phyloP scores from a whole-genome alignment of 2,888 invertebrate genomes.

The Cotesia congregata region DNA sequence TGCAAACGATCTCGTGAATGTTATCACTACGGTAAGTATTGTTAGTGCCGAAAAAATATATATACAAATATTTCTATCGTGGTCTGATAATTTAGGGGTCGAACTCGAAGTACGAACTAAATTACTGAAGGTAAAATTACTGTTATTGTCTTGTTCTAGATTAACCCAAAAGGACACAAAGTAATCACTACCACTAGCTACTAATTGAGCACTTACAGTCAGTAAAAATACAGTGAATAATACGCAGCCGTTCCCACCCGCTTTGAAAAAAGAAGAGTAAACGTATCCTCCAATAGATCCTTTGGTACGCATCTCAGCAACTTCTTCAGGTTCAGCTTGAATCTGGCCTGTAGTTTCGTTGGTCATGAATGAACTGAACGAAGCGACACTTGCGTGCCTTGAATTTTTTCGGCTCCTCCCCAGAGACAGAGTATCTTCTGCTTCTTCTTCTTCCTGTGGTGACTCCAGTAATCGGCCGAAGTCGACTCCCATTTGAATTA shows the following conservation, averaged over 20 bases:
- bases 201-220: constrained; percentile 78
- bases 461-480: constrained; percentile 79
- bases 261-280: constrained; percentile 80
- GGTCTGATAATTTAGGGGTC: constrained; percentile 22
- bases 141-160: constrained; percentile 55
- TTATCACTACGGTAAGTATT: constrained; percentile 67
- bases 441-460: constrained; percentile 60
- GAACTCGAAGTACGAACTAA: neutral
- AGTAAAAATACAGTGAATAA: constrained; percentile 75
- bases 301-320: constrained; percentile 64
- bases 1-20: constrained; percentile 70
- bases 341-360: constrained; percentile 51
- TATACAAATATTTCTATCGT: constrained; percentile 69
- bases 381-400: constrained; percentile 62
- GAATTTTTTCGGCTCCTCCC: constrained; percentile 60
- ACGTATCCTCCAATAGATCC: constrained; percentile 77
- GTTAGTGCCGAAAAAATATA: constrained; percentile 74
- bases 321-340: constrained; percentile 58
- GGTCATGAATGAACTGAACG: constrained; percentile 60
- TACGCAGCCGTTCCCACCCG: constrained; percentile 79
- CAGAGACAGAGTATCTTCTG: constrained; percentile 53
- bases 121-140: neutral
- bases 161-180: constrained; percentile 82
- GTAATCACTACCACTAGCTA: constrained; percentile 83
- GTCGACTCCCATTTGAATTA: constrained; percentile 82